Evolutionary conservation across 2,797 vertebrate species (phyloP).

Genomic region (Mionectes olivaceus): DNA sequence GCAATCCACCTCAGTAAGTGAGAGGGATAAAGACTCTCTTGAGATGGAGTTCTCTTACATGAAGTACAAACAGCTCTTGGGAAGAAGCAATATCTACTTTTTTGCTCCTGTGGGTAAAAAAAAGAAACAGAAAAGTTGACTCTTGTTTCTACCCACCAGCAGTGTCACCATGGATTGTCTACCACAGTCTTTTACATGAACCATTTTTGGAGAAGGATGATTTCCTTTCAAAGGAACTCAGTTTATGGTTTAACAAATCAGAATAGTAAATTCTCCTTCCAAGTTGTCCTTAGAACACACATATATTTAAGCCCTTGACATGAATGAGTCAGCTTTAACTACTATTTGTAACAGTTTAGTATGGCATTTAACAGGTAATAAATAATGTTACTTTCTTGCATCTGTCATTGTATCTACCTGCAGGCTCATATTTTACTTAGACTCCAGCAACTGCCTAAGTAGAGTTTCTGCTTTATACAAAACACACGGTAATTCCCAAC

Average conservation of each 20-base stretch:
- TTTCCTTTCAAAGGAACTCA: not conserved
- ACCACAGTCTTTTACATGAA: not conserved
- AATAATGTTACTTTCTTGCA: not conserved
- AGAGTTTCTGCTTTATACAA: not conserved
- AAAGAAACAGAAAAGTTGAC: not conserved
- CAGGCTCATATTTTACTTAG: not conserved
- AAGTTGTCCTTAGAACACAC: not conserved
- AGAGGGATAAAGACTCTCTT: constrained; percentile 71
- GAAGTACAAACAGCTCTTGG: constrained; percentile 33
- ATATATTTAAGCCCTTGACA: not conserved
- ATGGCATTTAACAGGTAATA: not conserved
- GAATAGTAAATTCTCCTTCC: not conserved
- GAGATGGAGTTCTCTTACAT: constrained; percentile 40
- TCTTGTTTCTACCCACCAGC: not conserved
- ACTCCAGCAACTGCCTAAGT: not conserved
- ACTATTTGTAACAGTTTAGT: not conserved
- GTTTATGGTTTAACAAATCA: not conserved
- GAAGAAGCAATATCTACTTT: not conserved
- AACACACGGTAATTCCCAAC: not conserved
- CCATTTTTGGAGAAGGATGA: not conserved
- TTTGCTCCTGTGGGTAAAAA: not conserved
- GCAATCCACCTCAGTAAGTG: constrained; percentile 77
- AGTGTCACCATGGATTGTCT: not conserved
- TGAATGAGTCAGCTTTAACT: not conserved
- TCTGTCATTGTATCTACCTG: not conserved